Evolutionary conservation across 2,797 vertebrate species (phyloP).

Genomic region (Mergus octosetaceus): DNA sequence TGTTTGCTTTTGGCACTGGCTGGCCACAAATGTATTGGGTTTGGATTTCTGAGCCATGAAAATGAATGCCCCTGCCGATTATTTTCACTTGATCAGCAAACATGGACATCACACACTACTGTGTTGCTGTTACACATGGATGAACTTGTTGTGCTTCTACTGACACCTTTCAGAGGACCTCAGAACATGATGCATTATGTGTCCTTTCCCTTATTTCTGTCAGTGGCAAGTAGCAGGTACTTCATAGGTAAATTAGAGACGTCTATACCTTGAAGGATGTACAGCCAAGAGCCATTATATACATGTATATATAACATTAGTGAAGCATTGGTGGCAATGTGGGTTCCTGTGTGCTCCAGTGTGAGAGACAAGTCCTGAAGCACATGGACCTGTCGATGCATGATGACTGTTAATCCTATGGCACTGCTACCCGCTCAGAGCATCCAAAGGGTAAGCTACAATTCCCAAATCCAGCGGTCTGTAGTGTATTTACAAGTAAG

Average conservation of each 20-base stretch:
- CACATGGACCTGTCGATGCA: fast-evolving
- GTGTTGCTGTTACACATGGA: background rate
- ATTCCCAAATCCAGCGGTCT: background rate
- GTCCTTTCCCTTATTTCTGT: background rate
- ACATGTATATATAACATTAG: background rate
- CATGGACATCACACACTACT: background rate
- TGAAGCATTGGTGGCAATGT: background rate
- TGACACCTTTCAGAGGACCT: background rate
- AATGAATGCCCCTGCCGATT: background rate
- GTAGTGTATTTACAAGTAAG: background rate
- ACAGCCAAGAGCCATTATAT: background rate
- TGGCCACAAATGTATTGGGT: background rate
- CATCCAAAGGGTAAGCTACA: background rate
- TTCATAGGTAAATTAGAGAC: background rate
- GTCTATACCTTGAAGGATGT: background rate
- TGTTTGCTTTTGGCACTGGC: background rate
- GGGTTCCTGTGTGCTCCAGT: background rate
- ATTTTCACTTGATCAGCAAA: background rate
- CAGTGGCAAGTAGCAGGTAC: background rate
- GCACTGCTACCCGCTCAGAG: background rate
- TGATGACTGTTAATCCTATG: background rate
- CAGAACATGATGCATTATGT: background rate
- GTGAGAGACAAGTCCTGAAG: background rate
- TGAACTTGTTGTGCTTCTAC: background rate
- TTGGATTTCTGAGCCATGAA: background rate